These are phyloP conservation scores for Salticus scenicus DNA, from an alignment of 2,888 invertebrate species.

Conservation along the genomic window DNA sequence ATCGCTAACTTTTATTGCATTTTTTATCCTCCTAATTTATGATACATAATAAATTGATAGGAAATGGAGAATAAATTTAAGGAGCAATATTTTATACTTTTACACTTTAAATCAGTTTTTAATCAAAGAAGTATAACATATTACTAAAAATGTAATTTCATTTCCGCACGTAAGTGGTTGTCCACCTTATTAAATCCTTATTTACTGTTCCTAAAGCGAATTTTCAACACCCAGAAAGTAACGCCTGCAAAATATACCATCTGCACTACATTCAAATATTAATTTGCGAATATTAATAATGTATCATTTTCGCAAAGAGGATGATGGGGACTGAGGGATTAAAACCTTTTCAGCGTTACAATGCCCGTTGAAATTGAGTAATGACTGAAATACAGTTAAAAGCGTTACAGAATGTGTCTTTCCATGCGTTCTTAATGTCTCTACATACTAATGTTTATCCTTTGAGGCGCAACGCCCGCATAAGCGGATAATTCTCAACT, in stretches of 20 bases:
- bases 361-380: neutral
- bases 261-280: neutral
- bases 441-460: neutral
- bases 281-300: neutral
- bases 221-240: neutral
- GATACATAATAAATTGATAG: too few species aligned
- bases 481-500: neutral
- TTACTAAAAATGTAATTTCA: too few species aligned
- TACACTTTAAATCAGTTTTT: too few species aligned
- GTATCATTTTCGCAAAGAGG: neutral
- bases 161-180: too few species aligned
- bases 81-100: too few species aligned
- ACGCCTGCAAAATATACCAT: neutral
- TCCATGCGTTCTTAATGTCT: neutral
- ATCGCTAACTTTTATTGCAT: too few species aligned
- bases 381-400: conserved; percentile 2
- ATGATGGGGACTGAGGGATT: neutral
- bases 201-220: too few species aligned
- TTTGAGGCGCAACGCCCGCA: neutral
- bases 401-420: neutral
- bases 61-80: too few species aligned
- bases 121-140: too few species aligned
- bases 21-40: too few species aligned
- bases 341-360: neutral
- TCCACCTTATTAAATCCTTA: too few species aligned